Percentiles rank a stretch among this genome's conserved stretches.
Evolutionary conservation across 2,113 vertebrate genomes (phyloP).

Genomic region (Bubo scandiacus): DNA sequence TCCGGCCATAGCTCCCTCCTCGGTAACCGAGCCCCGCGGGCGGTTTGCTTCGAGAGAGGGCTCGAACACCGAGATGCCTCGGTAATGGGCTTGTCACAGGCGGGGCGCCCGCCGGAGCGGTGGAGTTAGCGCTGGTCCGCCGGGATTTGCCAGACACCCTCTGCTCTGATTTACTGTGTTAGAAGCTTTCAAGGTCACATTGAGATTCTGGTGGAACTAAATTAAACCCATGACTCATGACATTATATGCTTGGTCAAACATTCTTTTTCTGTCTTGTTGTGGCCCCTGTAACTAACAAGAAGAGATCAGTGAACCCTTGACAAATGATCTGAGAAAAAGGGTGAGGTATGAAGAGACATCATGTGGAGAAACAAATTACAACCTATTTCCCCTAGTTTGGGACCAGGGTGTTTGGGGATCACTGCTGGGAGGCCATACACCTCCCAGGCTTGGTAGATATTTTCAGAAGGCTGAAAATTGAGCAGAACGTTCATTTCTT

Average conservation of each 20-base stretch:
- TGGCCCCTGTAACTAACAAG: conserved; percentile 63
- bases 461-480: conserved; percentile 17
- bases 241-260: conserved; percentile 56
- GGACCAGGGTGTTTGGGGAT: conserved; percentile 29
- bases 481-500: background rate
- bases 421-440: conserved; percentile 21
- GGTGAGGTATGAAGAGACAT: conserved; percentile 57
- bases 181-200: conserved; percentile 50
- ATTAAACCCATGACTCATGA: conserved; percentile 56
- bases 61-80: background rate
- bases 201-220: conserved; percentile 38
- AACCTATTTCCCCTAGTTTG: conserved; percentile 23
- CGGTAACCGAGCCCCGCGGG: background rate
- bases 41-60: background rate
- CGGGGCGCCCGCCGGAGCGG: background rate
- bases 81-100: background rate
- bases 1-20: background rate
- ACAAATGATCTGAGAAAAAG: conserved; percentile 70
- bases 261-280: conserved; percentile 34
- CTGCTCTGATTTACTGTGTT: conserved; percentile 20
- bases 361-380: conserved; percentile 54
- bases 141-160: background rate
- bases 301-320: conserved; percentile 56
- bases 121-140: background rate
- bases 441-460: background rate